Evolutionary conservation across 2,113 vertebrate genomes (phyloP), one percentile per base, ranked within the genome.

Genomic region (Phainopepla nitens): DNA sequence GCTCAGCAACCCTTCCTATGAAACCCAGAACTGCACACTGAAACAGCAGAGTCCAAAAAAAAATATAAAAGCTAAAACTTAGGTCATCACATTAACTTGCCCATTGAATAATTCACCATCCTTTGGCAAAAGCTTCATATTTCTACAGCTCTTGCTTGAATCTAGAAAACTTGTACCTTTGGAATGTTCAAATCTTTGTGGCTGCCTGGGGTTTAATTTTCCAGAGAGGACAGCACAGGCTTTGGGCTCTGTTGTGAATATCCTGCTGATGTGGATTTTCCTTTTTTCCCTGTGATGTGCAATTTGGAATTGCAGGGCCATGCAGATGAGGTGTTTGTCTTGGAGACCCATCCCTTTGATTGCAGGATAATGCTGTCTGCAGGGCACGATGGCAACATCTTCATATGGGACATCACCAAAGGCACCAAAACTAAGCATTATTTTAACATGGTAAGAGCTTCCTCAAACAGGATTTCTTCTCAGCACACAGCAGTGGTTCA

Each of bases 331-430:
- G 99, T 99, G 45, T 99, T 99, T 98, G 99, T 99, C 95, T 97
- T 99, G 97, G 99, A 99, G 96, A 98, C 99, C 7, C 99, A 99
- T 96, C 99, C 99, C 29, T 99, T 99, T 91, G 99, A 99, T 97
- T 97, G 98, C 80, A 98, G 99, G 96, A 98, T 99, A 93, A 99
- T 99, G 98, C 98, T 99, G 58, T 99, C 99, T 95, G 99, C 99
- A 0, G 99, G 99, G 68, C 99, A 99, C 1, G 99, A 99, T 75
- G 99, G 99, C 92, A 99, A 98, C 80, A 97, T 99, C 90, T 99
- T 99, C 96, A 99, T 99, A 77, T 99, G 99, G 99, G 99, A 99
- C 94, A 97, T 99, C 87, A 98, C 97, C 89, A 98, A 98, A 97
- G 99, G 99, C 89, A 98, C 96, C 13, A 99, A 99, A 96, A 98